Conservation (phyloP, 2,797 vertebrate species). For the Catharus ustulatus region DNA sequence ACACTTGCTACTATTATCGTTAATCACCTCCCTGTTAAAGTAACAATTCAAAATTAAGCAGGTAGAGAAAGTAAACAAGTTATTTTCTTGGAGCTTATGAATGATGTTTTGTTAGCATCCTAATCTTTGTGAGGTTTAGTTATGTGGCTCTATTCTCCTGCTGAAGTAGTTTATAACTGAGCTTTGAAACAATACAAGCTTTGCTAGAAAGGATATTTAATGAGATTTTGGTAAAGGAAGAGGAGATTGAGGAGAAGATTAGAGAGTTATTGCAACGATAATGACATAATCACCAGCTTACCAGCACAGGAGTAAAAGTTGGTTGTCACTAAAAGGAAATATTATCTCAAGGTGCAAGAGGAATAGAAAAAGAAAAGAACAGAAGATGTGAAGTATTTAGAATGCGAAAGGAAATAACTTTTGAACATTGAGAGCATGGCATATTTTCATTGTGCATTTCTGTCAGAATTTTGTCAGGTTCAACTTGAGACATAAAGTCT, state of each 20-base stretch:
- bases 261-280: conserved; percentile 37
- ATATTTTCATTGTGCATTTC: background rate
- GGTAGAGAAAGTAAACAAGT: conserved; percentile 53
- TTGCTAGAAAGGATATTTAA: conserved; percentile 25
- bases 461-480: background rate
- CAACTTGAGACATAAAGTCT: background rate
- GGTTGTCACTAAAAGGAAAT: background rate
- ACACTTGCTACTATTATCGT: background rate
- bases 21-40: conserved; percentile 65
- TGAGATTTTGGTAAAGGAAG: conserved; percentile 20
- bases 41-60: conserved; percentile 66
- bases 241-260: conserved; percentile 8
- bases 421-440: background rate
- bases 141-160: conserved; percentile 18
- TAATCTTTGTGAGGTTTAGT: conserved; percentile 52
- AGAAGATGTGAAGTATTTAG: background rate
- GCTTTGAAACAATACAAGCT: conserved; percentile 25
- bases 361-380: background rate
- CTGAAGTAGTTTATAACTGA: conserved; percentile 20
- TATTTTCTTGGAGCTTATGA: conserved; percentile 64
- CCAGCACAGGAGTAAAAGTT: background rate
- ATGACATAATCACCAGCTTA: conserved; percentile 34
- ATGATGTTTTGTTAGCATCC: conserved; percentile 31
- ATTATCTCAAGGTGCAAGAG: conserved; percentile 11
- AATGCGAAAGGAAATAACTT: background rate